Evolutionary conservation across 2,797 vertebrate genomes (phyloP).

Genomic region (Cuculus canorus): DNA sequence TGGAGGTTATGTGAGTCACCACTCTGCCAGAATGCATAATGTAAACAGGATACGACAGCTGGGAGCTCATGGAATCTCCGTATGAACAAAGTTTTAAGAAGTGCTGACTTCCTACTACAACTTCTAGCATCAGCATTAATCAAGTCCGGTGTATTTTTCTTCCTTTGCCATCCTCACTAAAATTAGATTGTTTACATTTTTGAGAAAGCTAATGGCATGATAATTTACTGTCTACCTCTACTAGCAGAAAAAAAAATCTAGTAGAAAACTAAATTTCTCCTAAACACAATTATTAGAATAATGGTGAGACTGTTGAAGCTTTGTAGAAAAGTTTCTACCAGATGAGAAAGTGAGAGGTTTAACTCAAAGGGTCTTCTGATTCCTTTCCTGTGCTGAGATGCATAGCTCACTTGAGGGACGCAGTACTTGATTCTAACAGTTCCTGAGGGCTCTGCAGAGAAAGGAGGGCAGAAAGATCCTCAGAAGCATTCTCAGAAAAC

Average conservation of each 20-base stretch:
- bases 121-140: constrained; percentile 47
- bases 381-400: background rate
- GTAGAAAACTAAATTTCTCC: background rate
- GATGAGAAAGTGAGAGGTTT: background rate
- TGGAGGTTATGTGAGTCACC: constrained; percentile 12
- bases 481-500: background rate
- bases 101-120: constrained; percentile 52
- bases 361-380: background rate
- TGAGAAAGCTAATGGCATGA: background rate
- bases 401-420: background rate
- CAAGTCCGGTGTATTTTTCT: background rate
- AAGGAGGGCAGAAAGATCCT: constrained; percentile 2
- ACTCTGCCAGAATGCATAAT: background rate
- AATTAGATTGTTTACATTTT: constrained; percentile 46
- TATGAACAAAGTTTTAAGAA: constrained; percentile 30
- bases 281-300: background rate
- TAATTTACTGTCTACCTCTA: constrained; percentile 11
- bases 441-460: background rate
- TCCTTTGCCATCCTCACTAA: constrained; percentile 25
- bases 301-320: background rate
- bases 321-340: background rate
- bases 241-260: background rate
- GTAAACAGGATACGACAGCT: constrained; percentile 43
- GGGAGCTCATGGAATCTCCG: background rate
- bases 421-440: background rate